Percentiles rank a stretch among this genome's conserved stretches.
Conservation (phyloP, 2,113 vertebrate genomes). For the Pelodiscus sinensis region DNA sequence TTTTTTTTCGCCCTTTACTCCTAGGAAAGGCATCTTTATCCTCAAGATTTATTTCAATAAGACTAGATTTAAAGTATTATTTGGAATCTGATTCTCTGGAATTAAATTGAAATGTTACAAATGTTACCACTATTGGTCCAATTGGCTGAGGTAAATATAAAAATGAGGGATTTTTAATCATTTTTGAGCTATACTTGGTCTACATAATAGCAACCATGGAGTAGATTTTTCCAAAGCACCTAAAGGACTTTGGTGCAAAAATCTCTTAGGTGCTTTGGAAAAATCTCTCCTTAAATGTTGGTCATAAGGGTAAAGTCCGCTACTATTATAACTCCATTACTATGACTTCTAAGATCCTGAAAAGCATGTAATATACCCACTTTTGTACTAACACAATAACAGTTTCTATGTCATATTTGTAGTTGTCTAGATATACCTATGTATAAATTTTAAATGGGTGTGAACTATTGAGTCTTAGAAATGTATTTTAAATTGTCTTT, state of each 20-base stretch:
- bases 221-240: background rate
- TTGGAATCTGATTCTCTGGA: constrained; percentile 1
- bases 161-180: background rate
- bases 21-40: background rate
- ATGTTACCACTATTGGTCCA: background rate
- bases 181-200: background rate
- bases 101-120: background rate
- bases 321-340: constrained; percentile 11
- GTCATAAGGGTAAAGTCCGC: constrained; percentile 3
- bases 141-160: constrained; percentile 4
- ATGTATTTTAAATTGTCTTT: background rate
- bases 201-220: constrained; percentile 5
- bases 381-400: constrained; percentile 18
- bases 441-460: background rate
- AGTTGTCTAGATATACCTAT: background rate
- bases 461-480: constrained; percentile 1
- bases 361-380: background rate
- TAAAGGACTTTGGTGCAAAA: constrained; percentile 35
- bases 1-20: background rate
- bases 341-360: constrained; percentile 17
- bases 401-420: constrained; percentile 22
- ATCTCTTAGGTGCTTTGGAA: constrained; percentile 2
- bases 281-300: background rate
- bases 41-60: background rate
- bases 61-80: constrained; percentile 19